A percentile compares a stretch with the other conserved stretches of the same genome.
These are phyloP conservation scores for Rhagoletis pomonella DNA, from an alignment of 1,140 invertebrate genomes.

Conservation along the genomic window DNA sequence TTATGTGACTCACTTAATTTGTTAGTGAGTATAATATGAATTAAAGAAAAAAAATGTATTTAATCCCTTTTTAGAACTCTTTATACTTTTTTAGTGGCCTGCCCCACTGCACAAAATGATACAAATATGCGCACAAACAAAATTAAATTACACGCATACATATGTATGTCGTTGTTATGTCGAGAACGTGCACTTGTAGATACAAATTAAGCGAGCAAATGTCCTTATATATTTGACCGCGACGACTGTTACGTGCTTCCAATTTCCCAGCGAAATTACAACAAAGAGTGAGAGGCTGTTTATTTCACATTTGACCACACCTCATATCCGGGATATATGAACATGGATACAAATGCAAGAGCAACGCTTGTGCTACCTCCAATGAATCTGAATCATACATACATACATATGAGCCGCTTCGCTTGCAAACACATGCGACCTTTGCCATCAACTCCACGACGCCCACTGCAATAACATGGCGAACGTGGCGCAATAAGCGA, in stretches of 20 bases:
- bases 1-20: no score
- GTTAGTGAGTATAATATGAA: no score
- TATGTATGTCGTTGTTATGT: conserved; percentile 15
- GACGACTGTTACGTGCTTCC: conserved; percentile 3
- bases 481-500: not conserved
- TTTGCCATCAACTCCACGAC: not conserved
- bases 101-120: not conserved
- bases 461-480: not conserved
- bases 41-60: no score
- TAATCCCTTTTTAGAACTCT: no score
- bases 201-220: conserved; percentile 28
- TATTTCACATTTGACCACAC: not conserved
- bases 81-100: no score
- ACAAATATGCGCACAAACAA: conserved; percentile 12
- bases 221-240: conserved; percentile 37
- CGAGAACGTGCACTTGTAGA: conserved; percentile 18
- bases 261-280: not conserved
- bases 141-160: conserved; percentile 14
- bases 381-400: not conserved
- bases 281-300: not conserved
- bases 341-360: not conserved
- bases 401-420: not conserved
- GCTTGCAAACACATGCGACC: conserved; percentile 14
- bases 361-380: no score
- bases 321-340: not conserved